Evolutionary conservation across 2,888 invertebrate species (phyloP), one percentile per base, ranked within the genome.

Genomic region (Perizoma flavofasciatum): DNA sequence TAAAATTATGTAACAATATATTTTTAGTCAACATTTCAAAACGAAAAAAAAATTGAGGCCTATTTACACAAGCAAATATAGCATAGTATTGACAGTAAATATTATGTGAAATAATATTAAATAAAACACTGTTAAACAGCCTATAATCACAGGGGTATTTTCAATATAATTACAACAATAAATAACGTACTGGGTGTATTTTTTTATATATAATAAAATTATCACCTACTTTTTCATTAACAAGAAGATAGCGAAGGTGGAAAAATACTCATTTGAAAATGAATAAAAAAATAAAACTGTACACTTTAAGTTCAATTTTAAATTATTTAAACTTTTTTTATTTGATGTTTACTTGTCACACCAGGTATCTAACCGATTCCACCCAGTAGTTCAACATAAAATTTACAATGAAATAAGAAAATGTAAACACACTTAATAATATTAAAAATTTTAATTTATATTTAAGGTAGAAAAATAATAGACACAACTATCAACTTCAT

Each of bases 61-160:
- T 71, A 69, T 68, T 66, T 71, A 69, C 62, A 62, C 41, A 32
- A 9, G 62, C 62, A 39, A 58, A 62, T 41, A 55, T 41, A 55
- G 37, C 37, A 45, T 55, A 56, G 34, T 52, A 34, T 37, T 51
- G 52, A 59, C 48, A 62, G 39, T 49, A 52, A 56, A 53, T 58
- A 56, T 22, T 22, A 22, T 60, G 37, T 52, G 34, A 66, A 62
- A 58, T 58, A 58, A 62, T 57, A 63, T 54, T 59, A 63, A 63
- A 63, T 59, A 66, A 62, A 61, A 59, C 71, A 74, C 73, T 66
- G 64, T 69, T 69, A 75, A 77, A 85, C 84, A 85, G 84, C 85
- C 84, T 81, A 74, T 68, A 81, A 85, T 85, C 85, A 86, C 85
- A 85, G 83, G 83, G 78, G 68, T 72, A 66, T 47, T 61, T 52